Base-by-base conservation (phyloP, 2,888 invertebrate species). In the Dugesia japonica region DNA sequence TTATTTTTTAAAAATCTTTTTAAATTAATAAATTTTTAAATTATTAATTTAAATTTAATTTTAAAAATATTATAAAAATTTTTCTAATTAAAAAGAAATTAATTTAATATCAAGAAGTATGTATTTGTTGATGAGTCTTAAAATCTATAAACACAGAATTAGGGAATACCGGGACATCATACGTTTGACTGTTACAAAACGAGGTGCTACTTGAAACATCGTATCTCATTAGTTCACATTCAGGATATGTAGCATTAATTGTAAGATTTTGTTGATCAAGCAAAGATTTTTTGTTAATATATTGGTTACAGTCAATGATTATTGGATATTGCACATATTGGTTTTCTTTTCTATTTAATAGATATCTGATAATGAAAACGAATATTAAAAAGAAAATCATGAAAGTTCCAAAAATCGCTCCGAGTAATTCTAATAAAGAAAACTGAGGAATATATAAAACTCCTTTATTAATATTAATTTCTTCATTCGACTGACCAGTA, bases 71-170 rank as follows among this genome's bases (percentile, higher is more conserved):
- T 31, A 31, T 31, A 7, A 31, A 7, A 7, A 31, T 31, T 31
- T 31, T 31, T 31, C 4, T 31, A 7, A 31, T 31, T 31, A 31
- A 7, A 31, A 31, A 31, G 13, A 31, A n/a, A n/a, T n/a, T n/a
- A n/a, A n/a, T n/a, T 31, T 31, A 31, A 56, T 56, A 56, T 56
- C n/a, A 56, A n/a, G 56, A 4, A 4, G 56, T 56, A n/a, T 56
- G 56, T 56, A 56, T 56, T 56, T 56, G 56, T n/a, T 56, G 56
- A 56, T 20, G 56, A 56, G 56, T 56, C 17, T 56, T 56, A 56
- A 56, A 56, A 56, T 56, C 56, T 56, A 56, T 20, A 56, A 56
- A 56, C 23, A 56, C 23, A 20, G 56, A 56, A n/a, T 56, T 56
- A 7, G 56, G 56, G 17, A 13, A n/a, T 13, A 56, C 56, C 9